Conservation (phyloP, 1,140 invertebrate species). For the Dysdera silvatica region DNA sequence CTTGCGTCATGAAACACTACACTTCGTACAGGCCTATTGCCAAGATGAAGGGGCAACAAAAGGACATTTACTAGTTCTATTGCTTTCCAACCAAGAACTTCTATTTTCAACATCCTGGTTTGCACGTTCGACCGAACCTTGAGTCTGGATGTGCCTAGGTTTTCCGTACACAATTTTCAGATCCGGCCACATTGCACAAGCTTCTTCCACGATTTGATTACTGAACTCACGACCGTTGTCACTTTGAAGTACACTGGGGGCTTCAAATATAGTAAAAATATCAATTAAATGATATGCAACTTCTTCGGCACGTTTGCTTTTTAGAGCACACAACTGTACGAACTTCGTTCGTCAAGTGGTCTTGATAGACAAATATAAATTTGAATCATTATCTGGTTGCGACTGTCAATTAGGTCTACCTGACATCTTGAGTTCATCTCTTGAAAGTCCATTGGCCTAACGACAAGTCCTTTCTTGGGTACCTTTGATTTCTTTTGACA, state of each 20-base stretch:
- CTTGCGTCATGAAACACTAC: too few species aligned
- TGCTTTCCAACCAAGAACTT: constrained; percentile 8
- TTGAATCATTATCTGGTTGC: constrained; percentile 10
- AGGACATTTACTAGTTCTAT: constrained; percentile 6
- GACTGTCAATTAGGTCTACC: constrained; percentile 7
- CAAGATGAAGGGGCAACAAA: too few species aligned
- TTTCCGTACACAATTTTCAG: constrained; percentile 28
- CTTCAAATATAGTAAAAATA: constrained; percentile 17
- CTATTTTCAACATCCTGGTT: constrained; percentile 23
- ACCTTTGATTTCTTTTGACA: too few species aligned
- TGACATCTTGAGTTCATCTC: constrained; percentile 7
- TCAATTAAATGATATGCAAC: constrained; percentile 5
- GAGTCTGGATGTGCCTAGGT: constrained; percentile 23
- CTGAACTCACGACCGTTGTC: constrained; percentile 15
- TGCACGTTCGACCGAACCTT: constrained; percentile 24
- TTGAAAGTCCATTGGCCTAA: not conserved
- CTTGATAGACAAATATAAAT: constrained; percentile 17
- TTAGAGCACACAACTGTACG: constrained; percentile 8
- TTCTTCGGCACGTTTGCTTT: constrained; percentile 9
- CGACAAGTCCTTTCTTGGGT: not conserved
- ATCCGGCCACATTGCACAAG: constrained; percentile 1
- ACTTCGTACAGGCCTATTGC: too few species aligned
- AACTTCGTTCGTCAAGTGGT: constrained; percentile 11
- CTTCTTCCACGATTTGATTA: constrained; percentile 5
- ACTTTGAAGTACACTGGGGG: constrained; percentile 7